Evolutionary conservation across 2,113 vertebrate species (phyloP), one percentile per base, ranked within the genome.

Genomic region (Xerus inauris): DNA sequence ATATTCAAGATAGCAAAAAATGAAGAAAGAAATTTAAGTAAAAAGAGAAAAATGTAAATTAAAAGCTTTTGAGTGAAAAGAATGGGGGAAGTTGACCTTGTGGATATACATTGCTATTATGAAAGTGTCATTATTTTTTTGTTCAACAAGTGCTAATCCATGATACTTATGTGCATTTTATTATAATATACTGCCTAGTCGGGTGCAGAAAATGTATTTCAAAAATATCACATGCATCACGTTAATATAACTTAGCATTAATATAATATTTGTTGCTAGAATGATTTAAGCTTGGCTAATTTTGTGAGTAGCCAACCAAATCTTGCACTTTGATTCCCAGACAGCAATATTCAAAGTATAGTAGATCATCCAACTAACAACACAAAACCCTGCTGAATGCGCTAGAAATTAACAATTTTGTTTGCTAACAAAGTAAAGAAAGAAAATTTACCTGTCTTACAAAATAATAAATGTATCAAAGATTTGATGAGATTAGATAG

Each of bases 391-490:
- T 92, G 9, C 35, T 65, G 59, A 87, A 65, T 17, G 2, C 69
- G 17, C 32, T 73, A 86, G 32, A 85, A 28, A 75, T 75, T 79
- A 92, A 89, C 42, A 84, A 65, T 67, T 32, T 80, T 94, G 57
- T 76, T 76, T 59, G 11, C 49, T 87, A 94, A 91, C 26, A 93
- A 73, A 11, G 65, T 82, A 28, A 84, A 83, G 22, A 85, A 91
- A 82, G 38, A 35, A 0, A 82, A 79, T 79, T 12, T 16, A 59
- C 32, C 7, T 64, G 2, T 57, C 12, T 87, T 75, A 67, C 6
- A 91, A 92, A 93, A 62, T 57, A 87, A 80, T 67, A 71, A 80
- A 28, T 19, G 2, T 12, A 42, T 30, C 22, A 73, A 86, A 65
- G 51, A 57, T 14, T 86, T 49, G 28, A 65, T 57, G 77, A 24